A percentile compares a stretch with the other conserved stretches of the same genome.
Evolutionary conservation across 2,113 vertebrate species (phyloP).

Genomic region (Megatriorchis doriae): DNA sequence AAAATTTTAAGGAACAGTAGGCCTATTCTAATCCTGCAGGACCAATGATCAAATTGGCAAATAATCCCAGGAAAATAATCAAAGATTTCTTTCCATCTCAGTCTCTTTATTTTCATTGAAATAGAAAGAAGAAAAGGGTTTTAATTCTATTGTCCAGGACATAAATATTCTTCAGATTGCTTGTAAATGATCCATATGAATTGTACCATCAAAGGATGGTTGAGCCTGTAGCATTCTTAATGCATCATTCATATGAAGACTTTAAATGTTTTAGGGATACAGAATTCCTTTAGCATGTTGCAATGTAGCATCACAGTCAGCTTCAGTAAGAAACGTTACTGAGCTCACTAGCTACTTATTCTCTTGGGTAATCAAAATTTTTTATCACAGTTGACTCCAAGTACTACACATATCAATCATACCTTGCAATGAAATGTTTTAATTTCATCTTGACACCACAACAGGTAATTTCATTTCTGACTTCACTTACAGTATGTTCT

Average conservation of each 20-base stretch:
- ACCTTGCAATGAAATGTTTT: background rate
- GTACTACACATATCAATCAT: background rate
- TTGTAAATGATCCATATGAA: background rate
- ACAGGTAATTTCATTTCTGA: background rate
- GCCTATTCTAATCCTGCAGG: background rate
- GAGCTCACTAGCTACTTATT: background rate
- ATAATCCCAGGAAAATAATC: background rate
- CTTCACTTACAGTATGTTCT: background rate
- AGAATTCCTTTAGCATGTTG: background rate
- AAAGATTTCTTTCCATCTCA: background rate
- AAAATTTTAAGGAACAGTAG: background rate
- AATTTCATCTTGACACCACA: background rate
- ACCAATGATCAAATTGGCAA: background rate
- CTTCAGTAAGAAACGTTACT: background rate
- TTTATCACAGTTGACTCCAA: background rate
- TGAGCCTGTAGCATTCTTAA: background rate
- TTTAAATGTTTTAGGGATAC: background rate
- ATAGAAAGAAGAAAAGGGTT: background rate
- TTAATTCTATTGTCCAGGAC: background rate
- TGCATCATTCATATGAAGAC: background rate
- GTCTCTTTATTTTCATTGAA: background rate
- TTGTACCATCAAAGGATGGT: background rate
- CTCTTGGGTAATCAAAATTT: background rate
- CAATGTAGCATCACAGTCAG: background rate
- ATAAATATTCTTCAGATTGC: background rate